Percentiles rank a stretch among this genome's conserved stretches.
Evolutionary conservation across 2,797 vertebrate genomes (phyloP).

Genomic region (Kryptopterus vitreolus): DNA sequence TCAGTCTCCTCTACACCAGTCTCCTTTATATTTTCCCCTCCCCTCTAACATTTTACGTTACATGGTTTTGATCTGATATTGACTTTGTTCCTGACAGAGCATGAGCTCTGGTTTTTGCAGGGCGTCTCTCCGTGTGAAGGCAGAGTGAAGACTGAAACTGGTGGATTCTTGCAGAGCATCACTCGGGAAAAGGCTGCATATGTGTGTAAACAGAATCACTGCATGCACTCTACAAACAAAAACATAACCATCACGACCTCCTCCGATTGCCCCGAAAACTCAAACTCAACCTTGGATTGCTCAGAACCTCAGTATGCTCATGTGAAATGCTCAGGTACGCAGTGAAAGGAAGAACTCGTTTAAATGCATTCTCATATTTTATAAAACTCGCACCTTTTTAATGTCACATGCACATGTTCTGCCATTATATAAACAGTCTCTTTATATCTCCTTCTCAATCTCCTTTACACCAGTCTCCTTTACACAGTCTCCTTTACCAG

Average conservation of each 20-base stretch:
- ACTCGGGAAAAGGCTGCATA: background rate
- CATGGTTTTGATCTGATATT: background rate
- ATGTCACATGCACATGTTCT: background rate
- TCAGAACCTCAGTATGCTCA: background rate
- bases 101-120: slow-evolving; percentile 33
- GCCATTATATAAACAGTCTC: too few species aligned
- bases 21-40: too few species aligned
- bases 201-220: slow-evolving; percentile 59
- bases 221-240: rapidly evolving
- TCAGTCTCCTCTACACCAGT: too few species aligned
- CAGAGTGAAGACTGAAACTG: slow-evolving; percentile 30
- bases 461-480: too few species aligned
- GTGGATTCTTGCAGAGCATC: slow-evolving; percentile 8
- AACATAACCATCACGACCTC: background rate
- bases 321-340: slow-evolving; percentile 16
- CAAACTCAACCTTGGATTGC: background rate
- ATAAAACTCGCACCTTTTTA: background rate
- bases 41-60: background rate
- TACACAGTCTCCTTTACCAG: too few species aligned
- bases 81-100: slow-evolving; percentile 26
- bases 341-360: too few species aligned
- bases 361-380: too few species aligned
- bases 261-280: background rate
- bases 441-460: too few species aligned
- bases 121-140: slow-evolving; percentile 58